These are phyloP conservation scores for Microchrysa polita DNA, from an alignment of 2,888 invertebrate genomes.

Conservation along the genomic window DNA sequence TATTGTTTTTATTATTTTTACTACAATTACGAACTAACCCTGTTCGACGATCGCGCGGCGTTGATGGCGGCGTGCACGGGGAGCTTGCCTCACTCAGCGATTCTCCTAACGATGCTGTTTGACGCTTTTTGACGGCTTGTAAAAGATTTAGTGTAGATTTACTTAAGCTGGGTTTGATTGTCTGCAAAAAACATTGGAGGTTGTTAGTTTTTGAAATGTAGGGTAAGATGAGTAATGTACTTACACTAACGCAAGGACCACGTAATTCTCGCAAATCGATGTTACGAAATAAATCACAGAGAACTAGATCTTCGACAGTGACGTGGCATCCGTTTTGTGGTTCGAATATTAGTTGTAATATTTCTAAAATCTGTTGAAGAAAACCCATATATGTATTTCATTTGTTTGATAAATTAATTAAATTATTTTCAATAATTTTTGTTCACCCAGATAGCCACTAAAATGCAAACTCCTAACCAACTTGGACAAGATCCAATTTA, in stretches of 20 bases:
- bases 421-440: too few species aligned
- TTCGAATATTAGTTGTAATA: conserved; percentile 81
- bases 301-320: conserved; percentile 79
- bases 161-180: conserved; percentile 65
- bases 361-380: conserved; percentile 74
- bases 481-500: too few species aligned
- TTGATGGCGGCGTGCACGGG: conserved; percentile 64
- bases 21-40: conserved; percentile 59
- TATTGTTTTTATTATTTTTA: not conserved
- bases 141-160: conserved; percentile 63
- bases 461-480: too few species aligned
- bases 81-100: conserved; percentile 64
- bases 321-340: conserved; percentile 74
- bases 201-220: not conserved
- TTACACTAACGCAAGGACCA: conserved; percentile 81
- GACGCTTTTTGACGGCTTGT: conserved; percentile 64
- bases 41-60: conserved; percentile 62
- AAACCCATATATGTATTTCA: too few species aligned
- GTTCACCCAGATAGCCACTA: too few species aligned
- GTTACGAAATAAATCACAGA: conserved; percentile 86
- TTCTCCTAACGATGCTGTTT: conserved; percentile 62
- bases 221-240: conserved; percentile 52
- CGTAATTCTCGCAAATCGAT: conserved; percentile 89
- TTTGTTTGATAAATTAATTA: too few species aligned
- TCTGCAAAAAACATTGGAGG: conserved; percentile 53